These are phyloP conservation scores for Temnothorax unifasciatus DNA, from an alignment of 2,888 invertebrate species.

Conservation along the genomic window DNA sequence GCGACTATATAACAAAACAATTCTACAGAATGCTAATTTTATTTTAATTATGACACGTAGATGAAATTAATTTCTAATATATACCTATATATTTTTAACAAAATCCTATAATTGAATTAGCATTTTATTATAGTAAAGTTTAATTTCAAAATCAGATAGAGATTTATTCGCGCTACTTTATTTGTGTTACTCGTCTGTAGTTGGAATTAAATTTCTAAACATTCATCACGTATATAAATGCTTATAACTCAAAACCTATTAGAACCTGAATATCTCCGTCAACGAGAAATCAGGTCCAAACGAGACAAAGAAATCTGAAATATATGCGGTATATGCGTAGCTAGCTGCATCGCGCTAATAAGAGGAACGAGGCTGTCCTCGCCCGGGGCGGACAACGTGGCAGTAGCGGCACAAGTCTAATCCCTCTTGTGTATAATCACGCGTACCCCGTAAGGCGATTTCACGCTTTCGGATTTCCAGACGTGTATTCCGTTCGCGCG, in stretches of 20 bases:
- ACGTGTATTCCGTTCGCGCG: conserved; percentile 65
- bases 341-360: conserved; percentile 9
- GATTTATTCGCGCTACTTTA: background rate
- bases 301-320: background rate
- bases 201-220: background rate
- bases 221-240: background rate
- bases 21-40: background rate
- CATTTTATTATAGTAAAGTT: background rate
- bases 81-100: background rate
- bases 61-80: background rate
- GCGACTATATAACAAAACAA: background rate
- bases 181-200: background rate
- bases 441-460: conserved; percentile 83
- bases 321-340: background rate
- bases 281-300: conserved; percentile 5
- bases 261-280: background rate
- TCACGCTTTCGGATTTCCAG: conserved; percentile 82
- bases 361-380: conserved; percentile 18
- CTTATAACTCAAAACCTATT: background rate
- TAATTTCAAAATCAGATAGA: background rate
- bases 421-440: conserved; percentile 77
- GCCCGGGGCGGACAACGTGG: conserved; percentile 44
- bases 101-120: background rate
- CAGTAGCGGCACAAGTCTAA: conserved; percentile 79
- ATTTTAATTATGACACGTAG: background rate